Conservation (phyloP, 2,888 invertebrate genomes). For the Polydesmus complanatus region DNA sequence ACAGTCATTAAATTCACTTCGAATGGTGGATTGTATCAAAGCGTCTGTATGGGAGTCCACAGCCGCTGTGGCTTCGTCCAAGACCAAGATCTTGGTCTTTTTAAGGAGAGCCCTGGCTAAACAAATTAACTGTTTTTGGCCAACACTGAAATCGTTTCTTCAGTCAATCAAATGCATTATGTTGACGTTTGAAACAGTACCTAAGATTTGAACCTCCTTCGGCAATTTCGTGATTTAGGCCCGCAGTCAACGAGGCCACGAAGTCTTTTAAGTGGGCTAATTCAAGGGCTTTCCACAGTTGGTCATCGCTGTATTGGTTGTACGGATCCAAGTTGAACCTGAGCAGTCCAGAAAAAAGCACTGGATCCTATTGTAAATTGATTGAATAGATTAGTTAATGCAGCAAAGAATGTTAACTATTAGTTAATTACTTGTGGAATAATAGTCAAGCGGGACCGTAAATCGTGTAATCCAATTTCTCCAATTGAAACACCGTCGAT, state of each 20-base stretch:
- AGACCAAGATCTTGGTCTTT: constrained; percentile 35
- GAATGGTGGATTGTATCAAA: constrained; percentile 57
- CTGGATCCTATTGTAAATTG: constrained; percentile 35
- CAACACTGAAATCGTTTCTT: constrained; percentile 32
- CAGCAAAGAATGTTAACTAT: too few relatives aligned
- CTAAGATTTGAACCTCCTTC: constrained; percentile 61
- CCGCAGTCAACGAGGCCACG: constrained; percentile 28
- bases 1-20: constrained; percentile 67
- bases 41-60: constrained; percentile 40
- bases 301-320: constrained; percentile 34
- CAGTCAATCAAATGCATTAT: too few relatives aligned
- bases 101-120: constrained; percentile 35
- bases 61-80: constrained; percentile 42
- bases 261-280: constrained; percentile 38
- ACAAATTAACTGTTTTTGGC: constrained; percentile 37
- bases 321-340: constrained; percentile 26
- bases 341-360: constrained; percentile 6
- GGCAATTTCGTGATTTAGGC: constrained; percentile 33
- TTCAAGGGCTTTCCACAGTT: constrained; percentile 41
- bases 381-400: too few relatives aligned
- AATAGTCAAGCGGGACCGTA: constrained; percentile 70
- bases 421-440: constrained; percentile 40
- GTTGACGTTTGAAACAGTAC: too few relatives aligned
- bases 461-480: constrained; percentile 65
- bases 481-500: constrained; percentile 73